phyloP scores from a whole-genome alignment of 2,113 vertebrate species.

The Ctenomys sociabilis region DNA sequence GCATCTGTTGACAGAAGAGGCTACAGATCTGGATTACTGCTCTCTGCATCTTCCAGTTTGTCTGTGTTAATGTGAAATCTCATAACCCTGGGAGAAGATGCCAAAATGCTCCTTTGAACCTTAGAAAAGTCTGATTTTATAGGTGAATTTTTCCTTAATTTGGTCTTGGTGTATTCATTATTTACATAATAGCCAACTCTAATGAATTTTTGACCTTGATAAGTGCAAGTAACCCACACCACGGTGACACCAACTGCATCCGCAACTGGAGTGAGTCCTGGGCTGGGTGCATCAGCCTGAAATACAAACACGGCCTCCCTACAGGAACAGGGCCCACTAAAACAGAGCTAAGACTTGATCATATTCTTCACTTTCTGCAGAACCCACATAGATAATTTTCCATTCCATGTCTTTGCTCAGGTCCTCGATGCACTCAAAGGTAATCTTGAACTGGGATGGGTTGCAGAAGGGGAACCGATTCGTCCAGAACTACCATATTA shows the following conservation, averaged over 20 bases:
- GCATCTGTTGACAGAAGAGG: slow-evolving; percentile 90
- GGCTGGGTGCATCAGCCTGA: slow-evolving; percentile 91
- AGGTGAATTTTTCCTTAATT: slow-evolving; percentile 90
- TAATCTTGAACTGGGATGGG: slow-evolving; percentile 91
- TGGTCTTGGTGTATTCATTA: slow-evolving; percentile 92
- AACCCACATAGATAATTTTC: slow-evolving; percentile 92
- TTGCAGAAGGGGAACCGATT: slow-evolving; percentile 91
- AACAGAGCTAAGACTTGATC: slow-evolving; percentile 91
- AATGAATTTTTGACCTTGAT: slow-evolving; percentile 91
- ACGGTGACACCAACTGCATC: slow-evolving; percentile 91
- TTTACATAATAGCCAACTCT: slow-evolving; percentile 92
- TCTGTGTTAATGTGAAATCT: slow-evolving; percentile 89
- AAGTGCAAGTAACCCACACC: slow-evolving; percentile 91
- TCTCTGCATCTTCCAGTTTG: slow-evolving; percentile 89
- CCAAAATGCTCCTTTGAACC: slow-evolving; percentile 92
- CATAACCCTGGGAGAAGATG: slow-evolving; percentile 91
- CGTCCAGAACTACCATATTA: slow-evolving; percentile 91
- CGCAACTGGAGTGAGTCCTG: slow-evolving; percentile 91
- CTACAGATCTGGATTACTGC: slow-evolving; percentile 90
- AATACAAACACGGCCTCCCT: slow-evolving; percentile 91
- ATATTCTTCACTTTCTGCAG: slow-evolving; percentile 91
- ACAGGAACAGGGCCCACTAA: slow-evolving; percentile 91
- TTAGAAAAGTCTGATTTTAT: slow-evolving; percentile 92
- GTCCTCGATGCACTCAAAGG: slow-evolving; percentile 91
- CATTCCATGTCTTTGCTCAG: slow-evolving; percentile 91